Base-by-base conservation (phyloP, 2,797 vertebrate species). In the Lacerta agilis region DNA sequence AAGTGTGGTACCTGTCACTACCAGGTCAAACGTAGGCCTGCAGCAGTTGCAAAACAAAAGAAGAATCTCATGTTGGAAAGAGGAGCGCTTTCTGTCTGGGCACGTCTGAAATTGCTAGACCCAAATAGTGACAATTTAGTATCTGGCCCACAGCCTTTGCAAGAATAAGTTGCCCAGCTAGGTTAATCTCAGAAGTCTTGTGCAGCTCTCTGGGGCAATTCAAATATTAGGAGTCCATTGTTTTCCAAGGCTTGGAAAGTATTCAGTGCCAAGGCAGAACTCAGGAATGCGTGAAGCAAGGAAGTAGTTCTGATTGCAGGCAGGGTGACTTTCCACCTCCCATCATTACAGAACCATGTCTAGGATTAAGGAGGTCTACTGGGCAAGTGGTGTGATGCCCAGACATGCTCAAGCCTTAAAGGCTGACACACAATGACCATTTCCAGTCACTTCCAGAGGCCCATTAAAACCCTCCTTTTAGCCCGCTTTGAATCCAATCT, bases 1-100 rank as follows among this genome's bases (percentile, higher is more conserved):
- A 1, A 15, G 0, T 0, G 1, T 8, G 2, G 15, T 11, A 8
- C 61, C 20, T 64, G 83, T 0, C 0, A 43, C 66, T n/a, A 58
- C 20, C 75, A 1, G 76, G 0, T 3, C 61, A 76, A 4, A 75
- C 7, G 55, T 66, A 91, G 20, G 64, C 89, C 58, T 89, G 6
- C 88, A 29, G 49, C 49, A 29, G 69, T 43, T 29, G 41, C 43
- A 29, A 29, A 45, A 77, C 4, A 11, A 36, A 33, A 1, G 17
- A 20, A 4, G 25, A 64, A 41, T 8, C 18, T 41, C 23, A 6
- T 7, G 13, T 3, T 81, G 55, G 55, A 82, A 20, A 5, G 41
- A 2, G 23, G 8, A 64, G 5, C 11, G 38, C 11, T 66, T 18
- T 82, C 7, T 25, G 29, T 2, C 6, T 5, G 13, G 23, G 38